These are phyloP conservation scores for Myathropa florea DNA, from an alignment of 2,888 invertebrate species.

Conservation along the genomic window DNA sequence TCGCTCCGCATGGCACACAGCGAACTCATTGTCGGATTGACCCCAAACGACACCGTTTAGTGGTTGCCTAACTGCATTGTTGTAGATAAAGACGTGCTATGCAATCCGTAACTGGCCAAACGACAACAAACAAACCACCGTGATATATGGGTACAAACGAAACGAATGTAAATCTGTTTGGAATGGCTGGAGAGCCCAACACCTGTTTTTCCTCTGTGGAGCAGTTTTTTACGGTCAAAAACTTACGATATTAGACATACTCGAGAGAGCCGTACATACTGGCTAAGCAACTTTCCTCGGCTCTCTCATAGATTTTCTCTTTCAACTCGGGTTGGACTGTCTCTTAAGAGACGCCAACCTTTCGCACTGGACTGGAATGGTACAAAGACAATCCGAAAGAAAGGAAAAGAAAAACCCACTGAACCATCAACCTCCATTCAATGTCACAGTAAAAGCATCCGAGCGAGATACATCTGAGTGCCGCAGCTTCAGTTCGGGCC, in stretches of 20 bases:
- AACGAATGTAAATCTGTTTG: no score
- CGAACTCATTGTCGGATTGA: slow-evolving; percentile 4
- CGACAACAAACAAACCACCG: slow-evolving; percentile 30
- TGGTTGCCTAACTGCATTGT: slow-evolving; percentile 40
- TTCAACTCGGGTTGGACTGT: not conserved
- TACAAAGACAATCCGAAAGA: slow-evolving; percentile 3
- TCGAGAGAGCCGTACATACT: not conserved
- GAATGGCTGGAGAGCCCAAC: not conserved
- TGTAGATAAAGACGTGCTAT: slow-evolving; percentile 24
- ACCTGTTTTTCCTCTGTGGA: slow-evolving; percentile 13
- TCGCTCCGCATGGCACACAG: not conserved
- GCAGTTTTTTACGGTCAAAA: slow-evolving; percentile 37
- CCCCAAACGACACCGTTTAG: slow-evolving; percentile 26
- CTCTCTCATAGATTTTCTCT: not conserved
- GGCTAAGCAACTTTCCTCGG: not conserved
- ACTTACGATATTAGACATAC: slow-evolving; percentile 37
- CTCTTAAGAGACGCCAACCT: slow-evolving; percentile 3
- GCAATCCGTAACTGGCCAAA: slow-evolving; percentile 27
- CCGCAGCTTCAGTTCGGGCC: slow-evolving; percentile 49
- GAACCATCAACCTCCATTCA: slow-evolving; percentile 57
- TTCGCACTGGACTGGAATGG: not conserved
- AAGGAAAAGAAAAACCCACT: slow-evolving; percentile 45
- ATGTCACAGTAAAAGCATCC: slow-evolving; percentile 59
- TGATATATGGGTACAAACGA: not conserved
- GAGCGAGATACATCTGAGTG: slow-evolving; percentile 50